Base-by-base conservation (phyloP, 2,113 vertebrate genomes). In the Tiliqua scincoides region DNA sequence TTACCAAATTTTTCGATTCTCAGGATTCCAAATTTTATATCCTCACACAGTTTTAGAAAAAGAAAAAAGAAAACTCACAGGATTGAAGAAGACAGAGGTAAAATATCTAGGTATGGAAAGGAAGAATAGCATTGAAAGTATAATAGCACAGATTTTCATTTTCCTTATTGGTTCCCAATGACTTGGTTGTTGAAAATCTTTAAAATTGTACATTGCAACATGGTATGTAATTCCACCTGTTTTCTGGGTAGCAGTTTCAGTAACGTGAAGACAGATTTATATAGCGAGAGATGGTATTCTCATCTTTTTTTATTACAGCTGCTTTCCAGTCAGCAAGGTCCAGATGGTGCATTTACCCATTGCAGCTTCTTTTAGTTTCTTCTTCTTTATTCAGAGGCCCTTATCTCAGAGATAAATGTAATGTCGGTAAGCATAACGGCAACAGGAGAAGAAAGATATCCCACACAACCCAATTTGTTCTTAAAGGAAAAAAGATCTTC, bases 321-420 rank as follows among this genome's bases (percentile, higher is more conserved):
- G 15, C 7, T 32, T 62, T 79, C 35, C 32, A 81, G 37, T 20
- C 65, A 78, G 32, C 63, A 80, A 62, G 8, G 20, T 83, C 30
- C 23, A 81, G 71, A 37, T 1, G 67, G 17, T 73, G 3, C 74
- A 71, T 62, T 67, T 80, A 72, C 30, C 25, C 52, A 4, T 40
- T 18, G 27, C 27, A 67, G 32, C 7, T 32, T 23, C 35, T 11
- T 1, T 0, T 61, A 32, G 67, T 85, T 90, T 52, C 43, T 30
- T 43, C 37, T 82, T 3, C n/a, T 85, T 18, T 27, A 4, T 80
- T 37, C 30, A 72, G 68, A 35, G 70, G 30, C 57, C 7, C 1
- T 90, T 79, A 30, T 62, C 12, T 88, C 11, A 85, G 73, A 79
- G 32, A 1, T 73, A 81, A 86, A 5, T 21, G 20, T 77, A 32